Evolutionary conservation across 1,140 invertebrate species (phyloP), one percentile per base, ranked within the genome.

Genomic region (Pseudomyrmex cubaensis): DNA sequence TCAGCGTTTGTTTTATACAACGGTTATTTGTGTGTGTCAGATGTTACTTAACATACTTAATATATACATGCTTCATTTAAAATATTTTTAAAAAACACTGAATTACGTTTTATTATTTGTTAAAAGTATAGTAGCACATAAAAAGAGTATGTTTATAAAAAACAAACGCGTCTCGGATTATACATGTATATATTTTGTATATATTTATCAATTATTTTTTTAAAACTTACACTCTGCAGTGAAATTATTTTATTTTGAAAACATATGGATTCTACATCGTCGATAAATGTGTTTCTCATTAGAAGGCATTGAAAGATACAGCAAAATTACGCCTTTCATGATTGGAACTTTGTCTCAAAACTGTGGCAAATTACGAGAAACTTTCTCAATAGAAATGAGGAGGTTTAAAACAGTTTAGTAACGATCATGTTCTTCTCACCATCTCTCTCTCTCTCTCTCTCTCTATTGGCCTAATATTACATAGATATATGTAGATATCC

Each of bases 311-410:
- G 22, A 76, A 66, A 52, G n/a, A n/a, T n/a, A 8, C 2, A 48
- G n/a, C 25, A 22, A 66, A 76, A 76, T 64, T 76, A 76, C 46
- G 25, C n/a, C 25, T 17, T 50, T 54, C 13, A n/a, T 76, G 74
- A 76, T 76, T 66, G 74, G 22, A 76, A 76, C 74, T 76, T 76
- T 12, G 66, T 64, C 35, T 35, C 54, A 46, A 64, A 56, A 64
- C 61, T 66, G 12, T 44, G 25, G 46, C 61, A 66, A 76, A 76
- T 66, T 76, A 20, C 61, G n/a, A n/a, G 48, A 76, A 76, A 66
- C 7, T 76, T 76, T 76, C 61, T 54, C 25, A 7, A 64, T 63
- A 17, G 48, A 12, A 12, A 76, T 66, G 48, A 66, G 17, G 13
- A 44, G 48, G 22, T 35, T 76, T 76, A 66, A 66, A 76, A 44